A percentile compares a stretch with the other conserved stretches of the same genome.
phyloP scores from a whole-genome alignment of 1,140 invertebrate species.

The Neotoxoptera formosana region DNA sequence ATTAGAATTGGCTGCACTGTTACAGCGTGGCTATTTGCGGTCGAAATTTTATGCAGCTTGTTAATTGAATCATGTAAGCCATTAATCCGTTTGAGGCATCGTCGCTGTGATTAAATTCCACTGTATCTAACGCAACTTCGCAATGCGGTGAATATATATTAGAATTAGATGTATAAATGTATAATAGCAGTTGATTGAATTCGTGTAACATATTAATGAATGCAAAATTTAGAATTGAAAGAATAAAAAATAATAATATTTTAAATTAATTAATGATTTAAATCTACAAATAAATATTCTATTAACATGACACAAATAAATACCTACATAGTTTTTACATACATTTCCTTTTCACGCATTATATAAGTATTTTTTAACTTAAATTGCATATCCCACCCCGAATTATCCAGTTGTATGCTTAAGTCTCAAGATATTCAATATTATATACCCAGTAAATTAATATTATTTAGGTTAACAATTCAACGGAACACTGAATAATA shows the following conservation, averaged over 20 bases:
- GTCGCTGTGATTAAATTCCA: conserved; percentile 26
- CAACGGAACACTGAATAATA: too few relatives aligned
- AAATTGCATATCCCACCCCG: neutral
- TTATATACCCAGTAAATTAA: neutral
- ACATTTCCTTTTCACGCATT: neutral
- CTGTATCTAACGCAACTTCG: neutral
- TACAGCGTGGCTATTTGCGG: conserved; percentile 21
- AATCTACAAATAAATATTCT: neutral
- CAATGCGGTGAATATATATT: conserved; percentile 26
- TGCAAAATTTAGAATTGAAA: neutral
- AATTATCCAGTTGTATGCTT: neutral
- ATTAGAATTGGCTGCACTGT: conserved; percentile 28
- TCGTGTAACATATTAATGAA: neutral
- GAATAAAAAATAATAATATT: neutral
- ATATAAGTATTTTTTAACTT: neutral
- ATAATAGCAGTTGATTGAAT: conserved; percentile 20
- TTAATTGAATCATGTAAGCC: conserved; percentile 29
- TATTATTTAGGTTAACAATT: neutral
- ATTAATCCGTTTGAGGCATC: conserved; percentile 8
- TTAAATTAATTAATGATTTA: neutral
- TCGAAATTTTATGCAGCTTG: conserved; percentile 26
- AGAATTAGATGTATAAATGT: conserved; percentile 12
- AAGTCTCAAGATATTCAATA: neutral
- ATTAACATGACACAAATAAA: neutral
- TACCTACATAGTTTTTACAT: neutral